A percentile compares a stretch with the other conserved stretches of the same genome.
Evolutionary conservation across 2,888 invertebrate genomes (phyloP).

Genomic region (Ferrisia virgata): DNA sequence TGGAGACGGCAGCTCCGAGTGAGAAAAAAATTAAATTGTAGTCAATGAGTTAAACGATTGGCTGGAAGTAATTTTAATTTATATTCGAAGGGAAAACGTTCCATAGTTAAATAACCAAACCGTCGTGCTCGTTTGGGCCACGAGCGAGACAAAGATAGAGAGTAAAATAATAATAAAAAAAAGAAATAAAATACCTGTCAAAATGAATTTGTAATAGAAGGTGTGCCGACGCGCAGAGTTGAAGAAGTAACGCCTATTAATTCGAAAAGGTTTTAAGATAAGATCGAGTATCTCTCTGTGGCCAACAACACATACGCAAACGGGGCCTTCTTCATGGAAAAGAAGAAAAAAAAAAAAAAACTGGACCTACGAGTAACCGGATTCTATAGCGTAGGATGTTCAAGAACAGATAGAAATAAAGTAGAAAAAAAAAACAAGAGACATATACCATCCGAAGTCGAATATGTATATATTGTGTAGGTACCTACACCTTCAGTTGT

Average conservation of each 20-base stretch:
- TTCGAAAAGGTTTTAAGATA: constrained; percentile 42
- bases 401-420: too few species aligned
- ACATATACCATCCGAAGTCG: too few species aligned
- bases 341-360: neutral
- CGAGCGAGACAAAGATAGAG: neutral
- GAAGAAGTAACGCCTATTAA: constrained; percentile 43
- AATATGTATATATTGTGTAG: neutral
- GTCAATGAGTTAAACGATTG: constrained; percentile 39
- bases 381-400: constrained; percentile 38
- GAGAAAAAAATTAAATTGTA: constrained; percentile 40
- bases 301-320: neutral
- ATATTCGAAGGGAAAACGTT: constrained; percentile 35
- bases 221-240: constrained; percentile 40
- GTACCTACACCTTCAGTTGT: neutral
- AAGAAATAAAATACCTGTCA: constrained; percentile 43
- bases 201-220: constrained; percentile 43
- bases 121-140: neutral
- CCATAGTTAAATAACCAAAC: neutral
- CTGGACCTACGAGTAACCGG: constrained; percentile 41
- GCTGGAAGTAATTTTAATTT: constrained; percentile 41
- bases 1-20: neutral
- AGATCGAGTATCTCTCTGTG: constrained; percentile 35
- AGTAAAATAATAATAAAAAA: neutral
- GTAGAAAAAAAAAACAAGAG: neutral
- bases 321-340: neutral